Base-by-base conservation (phyloP, 2,888 invertebrate species). In the Arctia plantaginis region DNA sequence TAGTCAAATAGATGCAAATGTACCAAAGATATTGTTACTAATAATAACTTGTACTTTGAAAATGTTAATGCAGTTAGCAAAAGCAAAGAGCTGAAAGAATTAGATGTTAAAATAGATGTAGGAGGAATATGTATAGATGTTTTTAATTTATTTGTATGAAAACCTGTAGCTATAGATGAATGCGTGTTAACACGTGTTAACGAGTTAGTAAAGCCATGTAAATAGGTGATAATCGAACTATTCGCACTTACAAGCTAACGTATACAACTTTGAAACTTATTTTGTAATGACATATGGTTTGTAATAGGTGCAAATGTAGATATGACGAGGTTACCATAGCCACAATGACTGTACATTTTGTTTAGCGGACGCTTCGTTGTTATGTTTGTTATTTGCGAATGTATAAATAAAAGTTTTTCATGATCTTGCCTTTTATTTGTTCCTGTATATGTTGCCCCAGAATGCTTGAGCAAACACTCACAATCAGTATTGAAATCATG, bases 381-480 rank as follows among this genome's bases (percentile, higher is more conserved):
- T 93, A 89, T 92, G 93, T 93, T 93, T 93, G 92, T 90, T 87
- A 87, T 85, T 87, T 90, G 89, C 88, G 89, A 88, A 88, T 89
- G 88, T 92, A 91, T 92, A 91, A 92, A 93, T 93, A 93, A 93
- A 93, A 85, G 88, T 91, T 92, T 93, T 92, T 89, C 81, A 86
- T 85, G 81, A 88, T 75, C 62, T 73, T 75, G 84, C 73, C 71
- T 90, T 89, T 90, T 59, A 82, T 86, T 77, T 62, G 0, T 30
- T 62, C 62, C 18, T 30, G 6, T 27, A 62, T 18, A 30, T 20
- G 18, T 23, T 55, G n/a, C n/a, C 8, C 3, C 62, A 18, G 62
- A 62, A 62, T 66, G 73, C 66, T 70, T 55, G 72, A 73, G 71
- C 75, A 69, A 68, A 69, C 69, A 79, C 73, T 75, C 76, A 72